Conservation (phyloP, 2,888 invertebrate species). For the Choristoneura rosaceana region DNA sequence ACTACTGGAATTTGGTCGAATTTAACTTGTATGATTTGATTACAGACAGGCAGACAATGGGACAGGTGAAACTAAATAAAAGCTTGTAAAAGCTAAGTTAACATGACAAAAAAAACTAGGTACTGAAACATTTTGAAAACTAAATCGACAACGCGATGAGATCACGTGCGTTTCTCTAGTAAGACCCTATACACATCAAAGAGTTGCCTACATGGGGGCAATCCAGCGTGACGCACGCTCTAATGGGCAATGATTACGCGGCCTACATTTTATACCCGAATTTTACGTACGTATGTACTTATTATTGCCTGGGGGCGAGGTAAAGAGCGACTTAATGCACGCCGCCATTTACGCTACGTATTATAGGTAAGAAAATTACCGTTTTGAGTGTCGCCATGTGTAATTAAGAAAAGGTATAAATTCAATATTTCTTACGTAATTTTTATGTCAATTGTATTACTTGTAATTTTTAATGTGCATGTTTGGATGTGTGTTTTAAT, state of each 20-base stretch:
- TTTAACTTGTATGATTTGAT: no score
- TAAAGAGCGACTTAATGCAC: not conserved
- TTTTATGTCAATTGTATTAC: no score
- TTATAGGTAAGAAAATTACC: not conserved
- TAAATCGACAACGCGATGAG: constrained; percentile 3
- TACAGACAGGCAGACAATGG: no score
- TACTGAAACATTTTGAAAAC: not conserved
- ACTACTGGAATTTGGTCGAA: no score
- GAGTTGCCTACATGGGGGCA: constrained; percentile 38
- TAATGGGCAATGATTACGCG: constrained; percentile 38
- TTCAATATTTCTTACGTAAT: no score
- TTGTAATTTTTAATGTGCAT: no score
- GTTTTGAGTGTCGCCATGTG: not conserved
- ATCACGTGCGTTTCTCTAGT: constrained; percentile 25
- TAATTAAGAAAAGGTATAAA: not conserved
- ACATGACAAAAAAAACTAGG: not conserved
- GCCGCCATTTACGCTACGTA: not conserved
- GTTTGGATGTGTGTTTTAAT: no score
- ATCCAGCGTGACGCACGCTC: constrained; percentile 40
- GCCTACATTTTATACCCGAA: constrained; percentile 33
- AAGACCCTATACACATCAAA: constrained; percentile 37
- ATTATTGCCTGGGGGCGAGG: constrained; percentile 2
- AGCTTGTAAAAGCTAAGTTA: not conserved
- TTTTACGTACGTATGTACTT: constrained; percentile 20
- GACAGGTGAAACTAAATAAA: no score